Conservation (phyloP, 2,888 invertebrate species). For the Cantharis nigra region DNA sequence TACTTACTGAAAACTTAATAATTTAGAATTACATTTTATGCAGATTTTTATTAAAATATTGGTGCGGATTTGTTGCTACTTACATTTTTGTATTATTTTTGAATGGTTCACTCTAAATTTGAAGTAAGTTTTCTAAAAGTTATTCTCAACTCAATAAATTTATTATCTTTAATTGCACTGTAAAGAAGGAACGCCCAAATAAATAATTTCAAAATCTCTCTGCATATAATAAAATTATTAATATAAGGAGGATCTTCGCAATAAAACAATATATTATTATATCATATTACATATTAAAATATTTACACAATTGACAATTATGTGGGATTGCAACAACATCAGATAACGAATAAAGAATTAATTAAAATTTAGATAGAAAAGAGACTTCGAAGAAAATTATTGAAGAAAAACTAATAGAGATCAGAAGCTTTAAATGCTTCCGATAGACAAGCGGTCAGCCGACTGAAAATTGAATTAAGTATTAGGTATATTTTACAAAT, state of each 20-base stretch:
- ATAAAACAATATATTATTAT: background rate
- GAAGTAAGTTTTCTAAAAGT: too few relatives aligned
- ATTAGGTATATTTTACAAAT: too few relatives aligned
- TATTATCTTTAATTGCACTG: background rate
- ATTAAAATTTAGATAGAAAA: too few relatives aligned
- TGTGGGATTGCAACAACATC: background rate
- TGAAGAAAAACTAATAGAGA: too few relatives aligned
- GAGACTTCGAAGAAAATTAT: too few relatives aligned
- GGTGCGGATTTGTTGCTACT: background rate
- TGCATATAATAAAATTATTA: background rate
- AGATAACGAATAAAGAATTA: background rate
- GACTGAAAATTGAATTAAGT: too few relatives aligned
- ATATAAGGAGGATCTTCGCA: background rate
- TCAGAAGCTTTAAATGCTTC: too few relatives aligned
- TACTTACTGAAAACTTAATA: slow-evolving; percentile 23
- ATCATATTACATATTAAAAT: background rate
- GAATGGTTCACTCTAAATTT: too few relatives aligned
- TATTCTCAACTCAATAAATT: background rate
- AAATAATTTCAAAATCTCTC: background rate
- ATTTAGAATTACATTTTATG: slow-evolving; percentile 14
- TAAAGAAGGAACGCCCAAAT: background rate
- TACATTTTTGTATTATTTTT: background rate
- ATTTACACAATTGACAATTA: background rate
- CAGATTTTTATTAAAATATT: background rate
- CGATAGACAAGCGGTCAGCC: too few relatives aligned